Base-by-base conservation (phyloP, 1,140 invertebrate genomes). In the Dendrolimus punctatus region DNA sequence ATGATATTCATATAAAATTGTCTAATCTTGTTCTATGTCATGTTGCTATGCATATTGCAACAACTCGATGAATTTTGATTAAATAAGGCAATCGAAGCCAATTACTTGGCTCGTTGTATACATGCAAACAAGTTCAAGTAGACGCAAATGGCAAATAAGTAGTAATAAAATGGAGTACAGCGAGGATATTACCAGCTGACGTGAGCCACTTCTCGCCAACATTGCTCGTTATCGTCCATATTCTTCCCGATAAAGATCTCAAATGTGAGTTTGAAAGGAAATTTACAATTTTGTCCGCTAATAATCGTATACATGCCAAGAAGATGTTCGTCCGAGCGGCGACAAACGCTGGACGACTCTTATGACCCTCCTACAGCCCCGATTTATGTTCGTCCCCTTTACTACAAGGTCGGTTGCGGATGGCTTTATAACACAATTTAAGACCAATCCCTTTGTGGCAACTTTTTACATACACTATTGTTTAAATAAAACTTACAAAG, bases 101-200 rank as follows among this genome's bases (percentile, higher is more conserved):
- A 66, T 62, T 64, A 72, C 70, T 74, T 73, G 63, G 53, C 74
- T 71, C 79, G 74, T 80, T 76, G 23, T 23, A 23, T 23, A 62
- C 73, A 82, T 76, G 71, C 71, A 78, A 76, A 80, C 69, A 67
- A 73, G 54, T 70, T 77, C 77, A 84, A 80, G 77, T 68, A 80
- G 64, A 65, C 61, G 55, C 63, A 68, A 82, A 82, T 76, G 70
- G 73, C 67, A 72, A 80, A 77, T 70, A 73, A 64, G 65, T 66
- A 51, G 60, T 67, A 62, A 72, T 75, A 74, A 73, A 80, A 68
- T 70, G 64, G 63, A 72, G 59, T 62, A 60, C 58, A 64, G 60
- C 62, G 72, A 76, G 69, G 75, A 79, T 76, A 76, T 75, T 68
- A 68, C 66, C 46, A 61, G 55, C 51, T 66, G 65, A 66, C 59